Evolutionary conservation across 2,888 invertebrate genomes (phyloP).

Genomic region (Dromius quadrimaculatus): DNA sequence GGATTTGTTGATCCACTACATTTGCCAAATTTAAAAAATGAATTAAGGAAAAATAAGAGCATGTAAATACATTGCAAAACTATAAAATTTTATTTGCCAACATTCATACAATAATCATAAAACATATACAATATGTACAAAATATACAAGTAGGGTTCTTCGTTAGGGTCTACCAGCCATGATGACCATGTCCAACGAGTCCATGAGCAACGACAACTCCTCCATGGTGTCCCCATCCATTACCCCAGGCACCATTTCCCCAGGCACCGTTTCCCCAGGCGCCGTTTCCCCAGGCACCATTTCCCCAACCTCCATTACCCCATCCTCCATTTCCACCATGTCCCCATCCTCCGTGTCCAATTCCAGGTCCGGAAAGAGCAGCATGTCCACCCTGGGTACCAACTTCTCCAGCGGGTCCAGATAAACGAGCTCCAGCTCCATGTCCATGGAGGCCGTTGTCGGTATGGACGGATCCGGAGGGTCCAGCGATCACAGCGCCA

Average conservation of each 20-base stretch:
- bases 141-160: slow-evolving; percentile 23
- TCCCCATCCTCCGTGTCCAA: slow-evolving; percentile 43
- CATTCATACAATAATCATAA: too few species aligned
- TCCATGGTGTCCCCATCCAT: slow-evolving; percentile 20
- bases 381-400: slow-evolving; percentile 39
- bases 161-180: slow-evolving; percentile 54
- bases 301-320: slow-evolving; percentile 13
- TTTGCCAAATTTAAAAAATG: too few species aligned
- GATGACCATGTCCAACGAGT: slow-evolving; percentile 27
- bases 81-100: too few species aligned
- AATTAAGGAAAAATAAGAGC: too few species aligned
- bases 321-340: slow-evolving; percentile 32
- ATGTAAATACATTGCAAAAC: too few species aligned
- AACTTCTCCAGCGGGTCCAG: slow-evolving; percentile 49
- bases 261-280: slow-evolving; percentile 44
- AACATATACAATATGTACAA: slow-evolving; percentile 34
- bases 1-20: too few species aligned
- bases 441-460: slow-evolving; percentile 45
- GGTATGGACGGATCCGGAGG: slow-evolving; percentile 32
- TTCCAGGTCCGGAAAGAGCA: slow-evolving; percentile 34
- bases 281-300: slow-evolving; percentile 2
- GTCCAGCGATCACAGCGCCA: slow-evolving; percentile 52
- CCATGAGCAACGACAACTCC: slow-evolving; percentile 6
- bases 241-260: slow-evolving; percentile 46
- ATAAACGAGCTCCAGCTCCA: slow-evolving; percentile 48